phyloP scores from a whole-genome alignment of 1,140 invertebrate species.

The Scaptomyza hsui region DNA sequence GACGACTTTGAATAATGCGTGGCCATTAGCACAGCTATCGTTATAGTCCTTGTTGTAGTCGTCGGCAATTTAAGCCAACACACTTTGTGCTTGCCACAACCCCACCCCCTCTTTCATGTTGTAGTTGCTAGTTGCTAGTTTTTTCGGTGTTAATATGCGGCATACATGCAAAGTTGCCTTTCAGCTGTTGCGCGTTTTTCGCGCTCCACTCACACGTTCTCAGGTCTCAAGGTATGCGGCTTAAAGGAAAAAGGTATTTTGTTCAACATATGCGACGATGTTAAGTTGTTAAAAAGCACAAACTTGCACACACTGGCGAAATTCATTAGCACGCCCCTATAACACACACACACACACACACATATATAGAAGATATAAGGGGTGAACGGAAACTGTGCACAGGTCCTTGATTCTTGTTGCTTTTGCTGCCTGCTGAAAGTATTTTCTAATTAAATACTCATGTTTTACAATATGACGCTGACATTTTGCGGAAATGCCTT shows the following conservation, averaged over 20 bases:
- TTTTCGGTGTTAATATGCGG: conserved; percentile 78
- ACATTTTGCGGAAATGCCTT: conserved; percentile 83
- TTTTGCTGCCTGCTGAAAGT: conserved; percentile 48
- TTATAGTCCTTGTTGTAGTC: conserved; percentile 40
- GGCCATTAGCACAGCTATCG: conserved; percentile 74
- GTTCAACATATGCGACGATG: conserved; percentile 71
- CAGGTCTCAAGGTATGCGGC: neutral
- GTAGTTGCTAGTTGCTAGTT: conserved; percentile 59
- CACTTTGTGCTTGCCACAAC: conserved; percentile 33
- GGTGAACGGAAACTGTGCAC: conserved; percentile 26
- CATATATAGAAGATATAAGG: neutral
- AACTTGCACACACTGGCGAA: conserved; percentile 52
- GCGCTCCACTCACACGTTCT: conserved; percentile 3
- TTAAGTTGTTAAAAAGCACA: conserved; percentile 78
- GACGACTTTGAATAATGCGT: conserved; percentile 79
- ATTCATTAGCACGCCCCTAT: conserved; percentile 66
- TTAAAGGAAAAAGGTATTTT: conserved; percentile 75
- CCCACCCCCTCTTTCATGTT: neutral
- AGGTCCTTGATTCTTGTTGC: conserved; percentile 1
- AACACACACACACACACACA: conserved; percentile 14
- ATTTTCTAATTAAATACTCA: conserved; percentile 83
- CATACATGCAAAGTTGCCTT: conserved; percentile 73
- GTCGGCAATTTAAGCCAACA: conserved; percentile 70
- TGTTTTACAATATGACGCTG: conserved; percentile 83
- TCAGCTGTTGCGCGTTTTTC: conserved; percentile 42